Base-by-base conservation (phyloP, 2,113 vertebrate genomes). In the Tachuris rubrigastra region DNA sequence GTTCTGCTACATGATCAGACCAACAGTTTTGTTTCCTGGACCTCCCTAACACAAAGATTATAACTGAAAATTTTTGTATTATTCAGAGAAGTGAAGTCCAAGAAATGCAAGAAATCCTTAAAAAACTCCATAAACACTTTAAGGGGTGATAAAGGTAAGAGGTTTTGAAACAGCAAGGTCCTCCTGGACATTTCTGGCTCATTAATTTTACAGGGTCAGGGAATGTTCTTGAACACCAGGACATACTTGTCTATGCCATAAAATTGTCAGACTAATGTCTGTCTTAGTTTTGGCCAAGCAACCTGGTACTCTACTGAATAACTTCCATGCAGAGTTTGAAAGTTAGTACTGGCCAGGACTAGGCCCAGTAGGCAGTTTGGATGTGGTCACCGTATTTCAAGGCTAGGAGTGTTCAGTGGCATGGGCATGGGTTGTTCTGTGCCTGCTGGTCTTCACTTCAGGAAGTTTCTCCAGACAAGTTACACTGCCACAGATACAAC, bases 41-140 rank as follows among this genome's bases (percentile, higher is more conserved):
- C 49, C 18, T 91, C 81, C 24, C 37, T 87, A 91, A 62, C 3
- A 77, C 46, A 68, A 47, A 52, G 10, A 31, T 46, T 50, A 9
- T 14, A 44, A 35, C 24, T 47, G 18, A 68, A 42, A 13, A 15
- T 11, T 12, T 79, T 39, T 37, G 27, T 27, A 37, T 73, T 87
- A 46, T 1, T 1, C 0, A 41, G 25, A 5, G 6, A 83, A 72
- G 27, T 14, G 42, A 87, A 72, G 24, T 31, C 19, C 17, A 62
- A 47, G n/a, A 62, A 62, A 27, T 3, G 1, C 0, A 0, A 22
- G 24, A 62, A 83, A 62, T n/a, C 13, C 24, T 41, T n/a, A 41
- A 68, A 30, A 49, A 49, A 5, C 2, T 76, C 13, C 6, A 15
- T 46, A 68, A 82, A 68, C 14, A 14, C 5, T 76, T 79, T 24